Percentiles rank a stretch among this genome's conserved stretches.
Conservation (phyloP, 2,113 vertebrate species). For the Leucopternis melanops region DNA sequence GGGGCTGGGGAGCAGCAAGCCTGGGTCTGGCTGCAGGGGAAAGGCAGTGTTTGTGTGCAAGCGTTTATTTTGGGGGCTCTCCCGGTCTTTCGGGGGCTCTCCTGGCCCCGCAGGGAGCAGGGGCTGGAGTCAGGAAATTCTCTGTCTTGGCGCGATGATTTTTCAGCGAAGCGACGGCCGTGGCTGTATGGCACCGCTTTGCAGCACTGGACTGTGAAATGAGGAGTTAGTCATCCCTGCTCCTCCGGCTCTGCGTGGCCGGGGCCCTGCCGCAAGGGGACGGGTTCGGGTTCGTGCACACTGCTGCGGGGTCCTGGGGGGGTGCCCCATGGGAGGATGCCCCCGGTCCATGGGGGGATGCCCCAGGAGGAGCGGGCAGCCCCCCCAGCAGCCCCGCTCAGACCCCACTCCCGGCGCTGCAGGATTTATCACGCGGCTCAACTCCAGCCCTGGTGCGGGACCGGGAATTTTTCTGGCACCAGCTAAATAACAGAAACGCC, state of each 20-base stretch:
- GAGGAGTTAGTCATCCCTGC: background rate
- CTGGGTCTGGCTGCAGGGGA: background rate
- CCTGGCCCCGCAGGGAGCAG: too few relatives aligned
- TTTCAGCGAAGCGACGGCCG: background rate
- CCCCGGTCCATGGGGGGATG: background rate
- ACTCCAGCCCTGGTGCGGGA: background rate
- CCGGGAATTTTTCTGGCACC: background rate
- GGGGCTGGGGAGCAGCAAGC: background rate
- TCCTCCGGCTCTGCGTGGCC: background rate
- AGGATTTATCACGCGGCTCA: background rate
- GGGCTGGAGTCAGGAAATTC: background rate
- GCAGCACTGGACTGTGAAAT: background rate
- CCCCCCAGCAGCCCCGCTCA: background rate
- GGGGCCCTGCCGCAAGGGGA: background rate
- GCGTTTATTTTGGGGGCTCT: background rate
- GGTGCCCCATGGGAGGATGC: too few relatives aligned
- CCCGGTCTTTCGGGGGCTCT: too few relatives aligned
- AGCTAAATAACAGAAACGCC: background rate
- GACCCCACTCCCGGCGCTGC: background rate
- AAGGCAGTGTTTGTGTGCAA: background rate
- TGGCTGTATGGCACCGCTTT: background rate
- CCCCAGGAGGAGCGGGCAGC: background rate
- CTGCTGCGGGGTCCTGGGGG: background rate
- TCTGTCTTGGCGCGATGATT: fast-evolving
- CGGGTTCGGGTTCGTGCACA: background rate